Conservation (phyloP, 2,113 vertebrate species). For the Myotis yumanensis region DNA sequence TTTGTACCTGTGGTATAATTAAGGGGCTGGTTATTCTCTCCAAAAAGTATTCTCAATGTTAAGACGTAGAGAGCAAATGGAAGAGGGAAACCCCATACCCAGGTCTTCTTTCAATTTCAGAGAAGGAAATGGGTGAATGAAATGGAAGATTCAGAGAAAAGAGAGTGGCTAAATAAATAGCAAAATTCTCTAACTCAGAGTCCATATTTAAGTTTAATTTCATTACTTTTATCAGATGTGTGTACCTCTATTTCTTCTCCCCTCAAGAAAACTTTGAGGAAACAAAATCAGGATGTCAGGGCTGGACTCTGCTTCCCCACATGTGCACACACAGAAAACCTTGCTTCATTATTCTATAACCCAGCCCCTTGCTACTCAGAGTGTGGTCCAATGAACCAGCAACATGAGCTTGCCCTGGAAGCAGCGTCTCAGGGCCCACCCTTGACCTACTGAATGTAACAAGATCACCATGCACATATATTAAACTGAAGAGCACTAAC, state of each 20-base stretch:
- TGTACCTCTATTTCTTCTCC: not conserved
- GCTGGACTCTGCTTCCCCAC: not conserved
- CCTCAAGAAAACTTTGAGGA: not conserved
- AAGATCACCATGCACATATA: too few relatives aligned
- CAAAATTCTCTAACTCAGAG: not conserved
- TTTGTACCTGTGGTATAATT: conserved; percentile 74
- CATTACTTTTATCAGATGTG: not conserved
- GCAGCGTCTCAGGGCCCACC: not conserved
- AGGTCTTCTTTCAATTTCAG: not conserved
- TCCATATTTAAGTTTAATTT: not conserved
- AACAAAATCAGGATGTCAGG: not conserved
- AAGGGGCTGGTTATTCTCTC: conserved; percentile 66
- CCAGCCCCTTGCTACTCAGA: not conserved
- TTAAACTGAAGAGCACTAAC: not conserved
- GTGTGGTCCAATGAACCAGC: not conserved
- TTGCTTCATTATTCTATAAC: not conserved
- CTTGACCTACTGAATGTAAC: not conserved
- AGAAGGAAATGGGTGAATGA: not conserved
- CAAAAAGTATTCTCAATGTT: not conserved
- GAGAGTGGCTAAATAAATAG: not conserved
- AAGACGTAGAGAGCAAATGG: not conserved
- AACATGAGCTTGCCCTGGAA: not conserved
- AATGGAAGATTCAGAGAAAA: not conserved
- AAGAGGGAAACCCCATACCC: not conserved
- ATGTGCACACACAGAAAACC: not conserved